These are phyloP conservation scores for Plemyria rubiginata DNA, from an alignment of 2,888 invertebrate genomes.

Conservation along the genomic window DNA sequence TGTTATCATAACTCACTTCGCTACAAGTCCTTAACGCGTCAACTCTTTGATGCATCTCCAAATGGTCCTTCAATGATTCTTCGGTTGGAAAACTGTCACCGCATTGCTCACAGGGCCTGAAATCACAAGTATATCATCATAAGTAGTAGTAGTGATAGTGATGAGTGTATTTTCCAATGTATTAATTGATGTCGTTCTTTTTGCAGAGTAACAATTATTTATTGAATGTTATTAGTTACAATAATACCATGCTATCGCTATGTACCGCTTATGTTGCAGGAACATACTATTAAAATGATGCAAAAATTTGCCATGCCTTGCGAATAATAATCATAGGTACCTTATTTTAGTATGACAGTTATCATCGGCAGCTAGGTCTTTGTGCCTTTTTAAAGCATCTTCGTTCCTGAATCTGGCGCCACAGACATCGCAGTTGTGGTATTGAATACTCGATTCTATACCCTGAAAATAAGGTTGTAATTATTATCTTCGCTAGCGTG, in stretches of 20 bases:
- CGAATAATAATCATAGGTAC: constrained; percentile 41
- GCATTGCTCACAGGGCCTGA: constrained; percentile 60
- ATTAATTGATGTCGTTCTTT: too few relatives aligned
- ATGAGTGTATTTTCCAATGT: too few relatives aligned
- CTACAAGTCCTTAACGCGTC: constrained; percentile 51
- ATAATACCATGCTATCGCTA: too few relatives aligned
- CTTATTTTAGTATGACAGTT: constrained; percentile 48
- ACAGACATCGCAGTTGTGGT: constrained; percentile 44
- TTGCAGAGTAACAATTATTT: too few relatives aligned
- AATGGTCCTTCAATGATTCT: constrained; percentile 52
- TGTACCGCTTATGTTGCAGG: too few relatives aligned
- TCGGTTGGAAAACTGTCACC: constrained; percentile 53
- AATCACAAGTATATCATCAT: constrained; percentile 2
- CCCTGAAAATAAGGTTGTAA: constrained; percentile 15
- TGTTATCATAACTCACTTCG: constrained; percentile 48
- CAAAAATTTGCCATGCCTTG: too few relatives aligned
- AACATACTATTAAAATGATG: too few relatives aligned
- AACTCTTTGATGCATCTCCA: constrained; percentile 47
- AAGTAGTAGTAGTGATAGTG: too few relatives aligned
- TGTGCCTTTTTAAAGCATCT: constrained; percentile 50
- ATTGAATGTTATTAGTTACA: too few relatives aligned
- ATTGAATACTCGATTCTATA: constrained; percentile 1
- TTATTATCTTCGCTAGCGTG: too few relatives aligned
- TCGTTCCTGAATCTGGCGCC: constrained; percentile 47
- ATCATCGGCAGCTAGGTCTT: constrained; percentile 26